phyloP scores from a whole-genome alignment of 2,888 invertebrate genomes.

The Phalera bucephala region DNA sequence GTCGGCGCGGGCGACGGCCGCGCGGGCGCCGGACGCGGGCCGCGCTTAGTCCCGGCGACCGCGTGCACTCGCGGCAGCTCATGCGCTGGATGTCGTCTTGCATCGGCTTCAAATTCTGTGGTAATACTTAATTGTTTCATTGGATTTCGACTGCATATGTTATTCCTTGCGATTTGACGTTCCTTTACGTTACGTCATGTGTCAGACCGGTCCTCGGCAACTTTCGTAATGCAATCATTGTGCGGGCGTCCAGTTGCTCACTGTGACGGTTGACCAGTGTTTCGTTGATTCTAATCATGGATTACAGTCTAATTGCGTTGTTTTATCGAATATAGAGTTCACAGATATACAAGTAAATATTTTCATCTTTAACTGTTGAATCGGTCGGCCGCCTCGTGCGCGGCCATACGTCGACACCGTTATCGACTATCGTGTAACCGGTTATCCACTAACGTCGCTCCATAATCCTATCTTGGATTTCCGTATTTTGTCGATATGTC shows the following conservation, averaged over 20 bases:
- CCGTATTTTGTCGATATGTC: not conserved
- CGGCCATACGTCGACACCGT: conserved; percentile 2
- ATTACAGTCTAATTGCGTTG: too few relatives aligned
- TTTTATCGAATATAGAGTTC: too few relatives aligned
- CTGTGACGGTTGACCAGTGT: not conserved
- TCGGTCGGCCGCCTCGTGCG: conserved; percentile 7
- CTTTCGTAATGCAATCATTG: too few relatives aligned
- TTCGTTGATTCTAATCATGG: too few relatives aligned
- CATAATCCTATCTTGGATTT: conserved; percentile 2
- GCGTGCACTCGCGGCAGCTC: too few relatives aligned
- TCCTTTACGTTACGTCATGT: conserved; percentile 20
- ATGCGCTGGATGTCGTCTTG: conserved; percentile 8
- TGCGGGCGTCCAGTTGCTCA: not conserved
- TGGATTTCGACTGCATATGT: not conserved
- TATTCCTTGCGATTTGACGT: conserved; percentile 1
- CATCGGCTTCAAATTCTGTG: conserved; percentile 21
- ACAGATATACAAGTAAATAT: too few relatives aligned
- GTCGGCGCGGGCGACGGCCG: conserved; percentile 3
- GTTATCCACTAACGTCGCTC: conserved; percentile 12
- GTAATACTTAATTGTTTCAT: conserved; percentile 21
- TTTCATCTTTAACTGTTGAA: too few relatives aligned
- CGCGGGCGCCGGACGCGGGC: conserved; percentile 20
- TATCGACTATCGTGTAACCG: conserved; percentile 17
- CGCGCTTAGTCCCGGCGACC: conserved; percentile 3
- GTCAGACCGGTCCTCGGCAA: conserved; percentile 4